These are phyloP conservation scores for Babyrousa celebensis DNA, from an alignment of 2,797 vertebrate species.

Conservation along the genomic window DNA sequence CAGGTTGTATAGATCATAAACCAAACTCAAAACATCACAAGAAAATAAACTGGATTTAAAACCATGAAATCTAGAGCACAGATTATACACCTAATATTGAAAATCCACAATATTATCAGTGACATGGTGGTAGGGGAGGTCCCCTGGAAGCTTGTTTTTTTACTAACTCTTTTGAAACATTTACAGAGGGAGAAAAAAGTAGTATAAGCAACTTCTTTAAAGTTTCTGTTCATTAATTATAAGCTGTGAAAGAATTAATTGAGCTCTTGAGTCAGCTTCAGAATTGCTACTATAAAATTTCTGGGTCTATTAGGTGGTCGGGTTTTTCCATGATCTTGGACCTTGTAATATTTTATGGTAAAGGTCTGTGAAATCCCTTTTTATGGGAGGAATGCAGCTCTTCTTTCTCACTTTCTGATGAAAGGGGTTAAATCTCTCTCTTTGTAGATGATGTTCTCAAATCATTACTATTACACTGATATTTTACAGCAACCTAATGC, in stretches of 20 bases:
- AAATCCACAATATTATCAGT: not conserved
- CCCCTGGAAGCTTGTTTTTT: not conserved
- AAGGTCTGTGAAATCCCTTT: conserved; percentile 13
- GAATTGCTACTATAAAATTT: conserved; percentile 35
- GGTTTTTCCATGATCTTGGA: conserved; percentile 5
- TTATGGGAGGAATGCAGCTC: not conserved
- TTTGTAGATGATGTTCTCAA: conserved; percentile 1
- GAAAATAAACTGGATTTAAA: conserved; percentile 53
- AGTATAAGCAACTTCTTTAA: conserved; percentile 13
- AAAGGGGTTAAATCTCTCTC: conserved; percentile 16
- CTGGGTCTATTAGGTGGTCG: not conserved
- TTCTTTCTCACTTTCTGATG: conserved; percentile 19
- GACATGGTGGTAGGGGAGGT: not conserved
- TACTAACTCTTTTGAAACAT: conserved; percentile 22
- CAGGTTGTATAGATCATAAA: not conserved
- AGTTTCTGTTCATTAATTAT: conserved; percentile 60
- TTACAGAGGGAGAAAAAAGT: conserved; percentile 12
- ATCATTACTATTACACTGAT: not conserved
- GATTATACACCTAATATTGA: not conserved
- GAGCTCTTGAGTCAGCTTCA: conserved; percentile 32
- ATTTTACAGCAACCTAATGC: not conserved
- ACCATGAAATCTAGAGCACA: not conserved
- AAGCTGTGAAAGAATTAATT: conserved; percentile 17
- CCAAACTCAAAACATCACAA: conserved; percentile 26
- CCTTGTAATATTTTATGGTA: conserved; percentile 19